phyloP scores from a whole-genome alignment of 53 echinoderm and acorn worm species.

The Antedon mediterranea region DNA sequence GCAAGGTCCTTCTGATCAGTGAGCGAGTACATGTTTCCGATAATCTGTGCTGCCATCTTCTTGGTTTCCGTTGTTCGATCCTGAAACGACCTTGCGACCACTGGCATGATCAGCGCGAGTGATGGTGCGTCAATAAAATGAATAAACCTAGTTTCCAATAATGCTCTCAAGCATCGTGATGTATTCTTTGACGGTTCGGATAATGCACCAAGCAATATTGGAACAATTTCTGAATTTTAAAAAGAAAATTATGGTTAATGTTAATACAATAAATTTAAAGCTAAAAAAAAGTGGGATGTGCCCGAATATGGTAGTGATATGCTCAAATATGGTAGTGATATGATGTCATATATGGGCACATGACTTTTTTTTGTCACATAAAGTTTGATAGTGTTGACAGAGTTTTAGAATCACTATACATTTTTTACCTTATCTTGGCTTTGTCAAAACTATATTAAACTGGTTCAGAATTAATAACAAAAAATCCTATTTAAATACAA shows the following conservation, averaged over 20 bases:
- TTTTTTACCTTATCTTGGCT: neutral
- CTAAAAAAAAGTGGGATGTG: too few relatives aligned
- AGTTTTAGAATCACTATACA: neutral
- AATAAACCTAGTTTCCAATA: conserved; percentile 91
- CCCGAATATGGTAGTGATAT: too few relatives aligned
- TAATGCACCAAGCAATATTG: conserved; percentile 69
- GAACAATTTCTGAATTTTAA: conserved; percentile 59
- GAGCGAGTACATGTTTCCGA: conserved; percentile 99
- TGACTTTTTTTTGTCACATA: too few relatives aligned
- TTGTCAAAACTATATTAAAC: neutral
- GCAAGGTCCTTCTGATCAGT: conserved; percentile 95
- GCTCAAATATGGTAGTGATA: too few relatives aligned
- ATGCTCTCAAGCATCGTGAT: conserved; percentile 49
- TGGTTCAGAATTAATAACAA: neutral
- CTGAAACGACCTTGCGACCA: conserved; percentile 81
- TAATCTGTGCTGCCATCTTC: conserved; percentile 95
- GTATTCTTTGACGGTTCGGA: conserved; percentile 78
- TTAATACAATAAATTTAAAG: too few relatives aligned
- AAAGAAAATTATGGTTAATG: conserved; percentile 5
- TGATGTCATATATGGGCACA: too few relatives aligned
- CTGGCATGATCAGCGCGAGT: conserved; percentile 97
- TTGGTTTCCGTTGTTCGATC: conserved; percentile 84
- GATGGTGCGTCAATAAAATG: conserved; percentile 99
- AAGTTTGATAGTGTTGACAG: too few relatives aligned
- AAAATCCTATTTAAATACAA: neutral